Conservation (phyloP, 2,888 invertebrate species). For the Cancer borealis region DNA sequence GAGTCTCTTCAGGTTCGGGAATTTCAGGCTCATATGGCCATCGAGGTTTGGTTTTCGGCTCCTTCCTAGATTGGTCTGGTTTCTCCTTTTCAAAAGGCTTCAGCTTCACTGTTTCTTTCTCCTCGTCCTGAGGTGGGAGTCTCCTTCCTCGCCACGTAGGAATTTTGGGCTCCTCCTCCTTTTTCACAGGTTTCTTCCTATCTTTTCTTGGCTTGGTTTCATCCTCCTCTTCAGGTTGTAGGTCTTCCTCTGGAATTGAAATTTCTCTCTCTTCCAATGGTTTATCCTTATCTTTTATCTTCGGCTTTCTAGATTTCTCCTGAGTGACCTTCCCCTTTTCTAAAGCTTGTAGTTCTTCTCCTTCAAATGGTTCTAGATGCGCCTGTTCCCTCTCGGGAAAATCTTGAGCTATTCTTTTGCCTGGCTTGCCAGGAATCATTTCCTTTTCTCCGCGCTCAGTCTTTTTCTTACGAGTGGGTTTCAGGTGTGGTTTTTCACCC, state of each 20-base stretch:
- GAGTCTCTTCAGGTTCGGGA: constrained; percentile 54
- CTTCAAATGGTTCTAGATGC: constrained; percentile 66
- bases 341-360: constrained; percentile 2
- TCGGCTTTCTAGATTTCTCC: constrained; percentile 48
- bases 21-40: constrained; percentile 63
- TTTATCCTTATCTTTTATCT: constrained; percentile 36
- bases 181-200: constrained; percentile 60
- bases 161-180: constrained; percentile 60
- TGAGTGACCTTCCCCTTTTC: constrained; percentile 53
- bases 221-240: constrained; percentile 54
- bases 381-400: constrained; percentile 56
- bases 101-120: constrained; percentile 63
- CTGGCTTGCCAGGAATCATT: constrained; percentile 39
- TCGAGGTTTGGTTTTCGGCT: constrained; percentile 53
- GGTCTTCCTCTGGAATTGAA: not conserved
- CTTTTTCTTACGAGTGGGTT: constrained; percentile 71
- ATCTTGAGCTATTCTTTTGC: constrained; percentile 52
- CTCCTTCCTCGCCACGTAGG: constrained; percentile 54
- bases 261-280: constrained; percentile 45
- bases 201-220: constrained; percentile 43
- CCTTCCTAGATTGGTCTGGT: constrained; percentile 51
- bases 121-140: constrained; percentile 64
- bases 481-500: constrained; percentile 58
- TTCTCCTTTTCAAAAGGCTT: constrained; percentile 71
- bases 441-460: constrained; percentile 51